phyloP scores from a whole-genome alignment of 2,113 vertebrate species.

The Epinephelus cyanopodus region DNA sequence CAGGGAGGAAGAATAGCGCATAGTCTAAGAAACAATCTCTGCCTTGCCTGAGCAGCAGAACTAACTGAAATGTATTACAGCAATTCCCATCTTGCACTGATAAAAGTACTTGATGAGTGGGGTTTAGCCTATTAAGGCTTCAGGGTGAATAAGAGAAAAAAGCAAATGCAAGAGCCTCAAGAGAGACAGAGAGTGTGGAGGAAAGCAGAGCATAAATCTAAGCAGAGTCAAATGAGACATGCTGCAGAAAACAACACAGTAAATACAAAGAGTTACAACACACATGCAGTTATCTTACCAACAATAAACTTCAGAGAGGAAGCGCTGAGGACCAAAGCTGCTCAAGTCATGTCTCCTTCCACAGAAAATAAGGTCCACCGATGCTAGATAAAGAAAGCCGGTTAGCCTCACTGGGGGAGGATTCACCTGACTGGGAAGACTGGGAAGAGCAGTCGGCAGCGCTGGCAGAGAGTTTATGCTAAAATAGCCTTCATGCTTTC shows the following conservation, averaged over 20 bases:
- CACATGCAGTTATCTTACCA: slow-evolving; percentile 51
- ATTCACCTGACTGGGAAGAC: slow-evolving; percentile 61
- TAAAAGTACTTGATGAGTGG: slow-evolving; percentile 31
- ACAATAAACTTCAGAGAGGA: slow-evolving; percentile 55
- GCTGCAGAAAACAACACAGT: slow-evolving; percentile 12
- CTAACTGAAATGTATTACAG: slow-evolving; percentile 44
- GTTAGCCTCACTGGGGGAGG: not conserved
- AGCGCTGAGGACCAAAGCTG: slow-evolving; percentile 1
- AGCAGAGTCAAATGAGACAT: not conserved
- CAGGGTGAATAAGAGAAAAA: slow-evolving; percentile 21
- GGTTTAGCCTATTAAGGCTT: slow-evolving; percentile 22
- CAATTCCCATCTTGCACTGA: slow-evolving; percentile 23
- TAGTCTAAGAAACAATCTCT: slow-evolving; percentile 19
- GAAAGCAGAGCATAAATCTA: slow-evolving; percentile 9
- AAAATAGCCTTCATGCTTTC: slow-evolving; percentile 35
- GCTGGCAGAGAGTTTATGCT: slow-evolving; percentile 33
- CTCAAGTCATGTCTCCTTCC: slow-evolving; percentile 14
- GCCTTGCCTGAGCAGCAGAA: slow-evolving; percentile 19
- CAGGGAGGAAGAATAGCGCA: slow-evolving; percentile 3
- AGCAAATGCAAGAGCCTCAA: not conserved
- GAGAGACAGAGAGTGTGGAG: not conserved
- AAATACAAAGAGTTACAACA: slow-evolving; percentile 11
- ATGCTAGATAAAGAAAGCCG: not conserved
- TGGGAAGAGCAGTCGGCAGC: slow-evolving; percentile 42
- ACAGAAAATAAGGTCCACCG: not conserved